Conservation (phyloP, 1,140 invertebrate genomes). For the Pogonomyrmex barbatus region DNA sequence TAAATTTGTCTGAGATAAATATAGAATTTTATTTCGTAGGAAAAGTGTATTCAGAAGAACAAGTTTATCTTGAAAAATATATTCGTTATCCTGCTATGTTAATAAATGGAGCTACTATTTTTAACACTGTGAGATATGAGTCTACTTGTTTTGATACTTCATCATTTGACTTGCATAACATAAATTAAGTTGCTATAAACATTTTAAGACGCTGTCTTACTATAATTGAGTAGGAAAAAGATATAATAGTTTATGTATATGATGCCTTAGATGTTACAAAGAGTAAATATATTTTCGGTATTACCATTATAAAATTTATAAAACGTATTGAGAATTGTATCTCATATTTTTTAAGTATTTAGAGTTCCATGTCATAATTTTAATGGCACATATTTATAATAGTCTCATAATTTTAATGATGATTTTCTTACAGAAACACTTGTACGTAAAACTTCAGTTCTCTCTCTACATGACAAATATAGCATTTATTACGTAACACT, state of each 20-base stretch:
- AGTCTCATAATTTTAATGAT: neutral
- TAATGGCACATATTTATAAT: neutral
- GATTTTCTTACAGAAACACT: neutral
- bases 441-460: neutral
- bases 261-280: neutral
- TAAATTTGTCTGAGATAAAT: slow-evolving; percentile 10
- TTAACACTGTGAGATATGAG: neutral
- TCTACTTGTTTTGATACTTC: slow-evolving; percentile 12
- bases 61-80: neutral
- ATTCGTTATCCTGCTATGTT: neutral
- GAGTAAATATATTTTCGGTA: neutral
- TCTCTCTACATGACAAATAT: neutral
- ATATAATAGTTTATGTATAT: neutral
- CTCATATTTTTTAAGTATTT: too few species aligned
- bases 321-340: neutral
- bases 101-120: neutral
- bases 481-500: neutral
- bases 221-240: neutral
- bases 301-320: neutral
- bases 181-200: neutral
- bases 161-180: neutral
- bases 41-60: neutral
- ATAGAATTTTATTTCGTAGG: neutral
- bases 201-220: neutral
- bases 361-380: neutral